A percentile compares a stretch with the other conserved stretches of the same genome.
Evolutionary conservation across 2,888 invertebrate genomes (phyloP).

Genomic region (Netelia virgata): DNA sequence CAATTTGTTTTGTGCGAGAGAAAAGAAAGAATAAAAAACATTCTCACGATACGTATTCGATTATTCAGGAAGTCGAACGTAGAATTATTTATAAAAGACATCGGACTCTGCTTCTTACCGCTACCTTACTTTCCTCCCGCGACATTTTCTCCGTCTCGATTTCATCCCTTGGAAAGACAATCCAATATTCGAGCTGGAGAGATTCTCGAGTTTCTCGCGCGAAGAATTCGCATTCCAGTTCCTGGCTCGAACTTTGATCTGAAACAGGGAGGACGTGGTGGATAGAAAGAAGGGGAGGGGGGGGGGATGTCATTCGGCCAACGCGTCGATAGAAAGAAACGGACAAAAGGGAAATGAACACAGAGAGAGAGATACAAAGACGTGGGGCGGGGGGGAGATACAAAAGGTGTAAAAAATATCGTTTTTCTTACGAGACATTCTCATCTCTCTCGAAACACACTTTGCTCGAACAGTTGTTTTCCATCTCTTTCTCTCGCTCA

Average conservation of each 20-base stretch:
- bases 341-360: not conserved
- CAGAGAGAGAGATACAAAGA: not conserved
- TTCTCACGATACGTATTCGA: slow-evolving; percentile 7
- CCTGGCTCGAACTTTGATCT: slow-evolving; percentile 49
- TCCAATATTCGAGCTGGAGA: slow-evolving; percentile 55
- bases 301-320: not conserved
- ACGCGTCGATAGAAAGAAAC: not conserved
- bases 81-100: slow-evolving; percentile 62
- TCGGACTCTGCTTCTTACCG: slow-evolving; percentile 14
- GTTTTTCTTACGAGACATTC: not conserved
- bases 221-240: slow-evolving; percentile 25
- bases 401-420: slow-evolving; percentile 51
- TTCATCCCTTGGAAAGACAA: slow-evolving; percentile 23
- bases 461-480: not conserved
- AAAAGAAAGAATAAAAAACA: not conserved
- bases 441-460: slow-evolving; percentile 12
- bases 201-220: slow-evolving; percentile 60
- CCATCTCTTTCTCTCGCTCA: slow-evolving; percentile 1
- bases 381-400: slow-evolving; percentile 37
- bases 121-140: not conserved
- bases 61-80: slow-evolving; percentile 43
- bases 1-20: not conserved
- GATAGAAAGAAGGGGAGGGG: too few relatives aligned
- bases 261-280: slow-evolving; percentile 21
- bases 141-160: not conserved